Conservation (phyloP, 2,113 vertebrate species). For the Bagarius yarrelli region DNA sequence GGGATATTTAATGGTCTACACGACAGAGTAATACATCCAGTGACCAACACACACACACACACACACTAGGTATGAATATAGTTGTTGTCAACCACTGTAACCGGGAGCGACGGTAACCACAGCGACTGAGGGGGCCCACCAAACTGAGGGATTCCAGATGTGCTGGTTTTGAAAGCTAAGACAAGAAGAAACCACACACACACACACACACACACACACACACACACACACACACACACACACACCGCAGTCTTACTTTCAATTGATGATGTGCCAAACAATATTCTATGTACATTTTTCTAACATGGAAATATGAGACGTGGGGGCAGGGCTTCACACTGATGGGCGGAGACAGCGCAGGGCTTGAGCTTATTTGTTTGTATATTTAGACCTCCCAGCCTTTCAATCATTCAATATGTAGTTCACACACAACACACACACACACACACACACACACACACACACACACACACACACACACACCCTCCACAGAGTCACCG, state of each 20-base stretch:
- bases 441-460: background rate
- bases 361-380: background rate
- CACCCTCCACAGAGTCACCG: slow-evolving; percentile 3
- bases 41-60: slow-evolving; percentile 1
- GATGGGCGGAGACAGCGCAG: background rate
- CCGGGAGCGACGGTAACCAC: slow-evolving; percentile 42
- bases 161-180: slow-evolving; percentile 33
- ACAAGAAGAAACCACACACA: background rate
- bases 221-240: slow-evolving; percentile 1
- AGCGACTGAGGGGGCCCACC: slow-evolving; percentile 26
- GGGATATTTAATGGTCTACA: background rate
- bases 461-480: slow-evolving; percentile 8
- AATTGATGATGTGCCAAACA: background rate
- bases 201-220: background rate
- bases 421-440: background rate
- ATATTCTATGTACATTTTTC: background rate
- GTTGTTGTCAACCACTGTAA: slow-evolving; percentile 44
- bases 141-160: slow-evolving; percentile 52
- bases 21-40: background rate
- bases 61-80: background rate
- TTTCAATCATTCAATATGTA: no score
- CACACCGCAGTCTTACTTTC: background rate
- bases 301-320: background rate
- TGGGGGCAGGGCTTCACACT: background rate
- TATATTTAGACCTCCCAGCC: slow-evolving; percentile 10